Conservation (phyloP, 2,797 vertebrate genomes). For the Danio aesculapii region DNA sequence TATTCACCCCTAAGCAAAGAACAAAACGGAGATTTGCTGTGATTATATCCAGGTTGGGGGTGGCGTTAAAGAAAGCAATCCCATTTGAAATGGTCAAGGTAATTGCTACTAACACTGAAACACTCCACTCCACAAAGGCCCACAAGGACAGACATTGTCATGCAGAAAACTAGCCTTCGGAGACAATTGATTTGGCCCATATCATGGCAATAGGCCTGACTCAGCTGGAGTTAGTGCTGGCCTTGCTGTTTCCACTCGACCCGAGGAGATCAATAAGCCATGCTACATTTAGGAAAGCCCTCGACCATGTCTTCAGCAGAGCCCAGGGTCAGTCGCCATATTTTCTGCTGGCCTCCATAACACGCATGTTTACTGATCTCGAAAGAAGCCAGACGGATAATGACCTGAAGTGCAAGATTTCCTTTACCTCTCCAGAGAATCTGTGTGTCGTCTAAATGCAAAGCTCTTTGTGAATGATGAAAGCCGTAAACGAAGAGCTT, state of each 20-base stretch:
- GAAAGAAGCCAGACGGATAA: background rate
- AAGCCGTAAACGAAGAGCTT: constrained; percentile 28
- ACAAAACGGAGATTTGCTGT: background rate
- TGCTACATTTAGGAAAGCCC: constrained; percentile 73
- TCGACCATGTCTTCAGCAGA: constrained; percentile 62
- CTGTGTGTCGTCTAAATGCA: constrained; percentile 18
- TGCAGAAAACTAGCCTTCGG: constrained; percentile 68
- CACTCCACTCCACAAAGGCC: constrained; percentile 56
- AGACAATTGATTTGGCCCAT: constrained; percentile 79
- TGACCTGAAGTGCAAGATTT: background rate
- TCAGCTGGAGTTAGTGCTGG: constrained; percentile 73
- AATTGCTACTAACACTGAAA: constrained; percentile 55
- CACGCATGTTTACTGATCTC: constrained; percentile 15
- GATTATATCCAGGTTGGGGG: background rate
- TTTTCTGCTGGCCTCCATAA: constrained; percentile 29
- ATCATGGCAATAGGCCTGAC: constrained; percentile 75
- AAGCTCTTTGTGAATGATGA: constrained; percentile 28
- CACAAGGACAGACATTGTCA: constrained; percentile 69
- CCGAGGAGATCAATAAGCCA: constrained; percentile 75
- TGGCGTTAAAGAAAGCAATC: constrained; percentile 35
- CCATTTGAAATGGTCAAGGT: constrained; percentile 56
- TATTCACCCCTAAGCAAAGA: background rate
- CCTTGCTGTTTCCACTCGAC: constrained; percentile 66
- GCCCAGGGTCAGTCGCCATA: constrained; percentile 19
- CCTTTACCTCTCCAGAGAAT: constrained; percentile 19